These are phyloP conservation scores for Gambusia affinis DNA, from an alignment of 2,113 vertebrate genomes.

Conservation along the genomic window DNA sequence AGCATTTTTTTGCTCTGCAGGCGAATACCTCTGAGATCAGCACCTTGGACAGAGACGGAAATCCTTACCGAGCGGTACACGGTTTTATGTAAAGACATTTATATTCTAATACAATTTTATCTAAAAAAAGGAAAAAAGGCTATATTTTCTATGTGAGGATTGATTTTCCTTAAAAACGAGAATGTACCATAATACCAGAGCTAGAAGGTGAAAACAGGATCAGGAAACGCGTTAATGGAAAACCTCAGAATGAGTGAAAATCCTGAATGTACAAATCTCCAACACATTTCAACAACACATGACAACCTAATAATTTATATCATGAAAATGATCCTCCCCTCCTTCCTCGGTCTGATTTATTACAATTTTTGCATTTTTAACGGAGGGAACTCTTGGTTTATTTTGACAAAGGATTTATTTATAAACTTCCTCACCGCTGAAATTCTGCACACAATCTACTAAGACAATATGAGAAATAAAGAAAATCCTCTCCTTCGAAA, in stretches of 20 bases:
- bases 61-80: not conserved
- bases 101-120: not conserved
- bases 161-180: not conserved
- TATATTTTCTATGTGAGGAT: not conserved
- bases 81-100: not conserved
- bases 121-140: not conserved
- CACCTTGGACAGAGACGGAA: conserved; percentile 49
- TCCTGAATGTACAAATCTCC: not conserved
- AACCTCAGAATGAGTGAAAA: not conserved
- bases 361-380: no score
- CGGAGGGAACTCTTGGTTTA: no score
- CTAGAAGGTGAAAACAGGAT: not conserved
- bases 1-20: not conserved
- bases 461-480: not conserved
- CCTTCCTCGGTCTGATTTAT: not conserved
- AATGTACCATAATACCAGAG: not conserved
- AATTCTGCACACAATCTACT: not conserved
- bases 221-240: not conserved
- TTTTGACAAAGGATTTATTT: not conserved
- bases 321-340: no score
- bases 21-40: conserved; percentile 34
- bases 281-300: no score
- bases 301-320: no score
- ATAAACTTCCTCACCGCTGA: not conserved
- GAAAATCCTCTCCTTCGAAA: not conserved